These are phyloP conservation scores for Bungarus multicinctus DNA, from an alignment of 2,113 vertebrate genomes.

Conservation along the genomic window DNA sequence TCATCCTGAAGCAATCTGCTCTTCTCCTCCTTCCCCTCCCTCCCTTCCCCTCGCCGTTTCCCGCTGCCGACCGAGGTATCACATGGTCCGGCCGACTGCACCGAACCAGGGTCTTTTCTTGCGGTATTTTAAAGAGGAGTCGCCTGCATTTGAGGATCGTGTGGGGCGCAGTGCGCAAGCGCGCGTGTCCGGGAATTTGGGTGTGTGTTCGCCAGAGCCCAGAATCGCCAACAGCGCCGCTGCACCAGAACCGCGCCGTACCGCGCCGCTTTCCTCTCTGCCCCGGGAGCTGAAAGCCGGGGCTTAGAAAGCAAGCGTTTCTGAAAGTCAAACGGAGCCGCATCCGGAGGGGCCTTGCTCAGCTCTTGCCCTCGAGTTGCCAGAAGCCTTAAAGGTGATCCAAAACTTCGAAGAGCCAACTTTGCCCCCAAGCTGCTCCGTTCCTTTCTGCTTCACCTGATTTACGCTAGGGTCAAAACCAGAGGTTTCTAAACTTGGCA, in stretches of 20 bases:
- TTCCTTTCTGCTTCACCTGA: neutral
- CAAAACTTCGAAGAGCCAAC: neutral
- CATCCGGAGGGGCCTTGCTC: neutral
- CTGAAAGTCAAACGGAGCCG: neutral
- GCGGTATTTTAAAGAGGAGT: slow-evolving; percentile 7
- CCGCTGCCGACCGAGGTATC: neutral
- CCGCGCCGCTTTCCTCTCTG: neutral
- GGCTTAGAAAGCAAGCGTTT: neutral
- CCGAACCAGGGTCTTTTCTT: neutral
- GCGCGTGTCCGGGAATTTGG: neutral
- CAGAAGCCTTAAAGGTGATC: neutral
- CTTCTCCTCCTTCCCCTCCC: too few species aligned
- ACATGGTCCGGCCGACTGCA: slow-evolving; percentile 4
- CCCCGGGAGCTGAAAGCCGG: neutral
- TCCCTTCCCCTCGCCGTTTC: neutral
- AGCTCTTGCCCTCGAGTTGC: neutral
- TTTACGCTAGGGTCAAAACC: neutral
- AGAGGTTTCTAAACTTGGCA: too few species aligned
- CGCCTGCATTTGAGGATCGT: neutral
- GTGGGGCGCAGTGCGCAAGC: neutral
- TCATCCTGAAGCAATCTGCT: neutral
- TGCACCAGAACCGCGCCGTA: neutral
- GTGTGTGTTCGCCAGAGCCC: neutral
- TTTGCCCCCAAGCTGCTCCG: neutral
- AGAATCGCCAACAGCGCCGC: neutral